Evolutionary conservation across 1,140 invertebrate species (phyloP).

Genomic region (Aethina tumida): DNA sequence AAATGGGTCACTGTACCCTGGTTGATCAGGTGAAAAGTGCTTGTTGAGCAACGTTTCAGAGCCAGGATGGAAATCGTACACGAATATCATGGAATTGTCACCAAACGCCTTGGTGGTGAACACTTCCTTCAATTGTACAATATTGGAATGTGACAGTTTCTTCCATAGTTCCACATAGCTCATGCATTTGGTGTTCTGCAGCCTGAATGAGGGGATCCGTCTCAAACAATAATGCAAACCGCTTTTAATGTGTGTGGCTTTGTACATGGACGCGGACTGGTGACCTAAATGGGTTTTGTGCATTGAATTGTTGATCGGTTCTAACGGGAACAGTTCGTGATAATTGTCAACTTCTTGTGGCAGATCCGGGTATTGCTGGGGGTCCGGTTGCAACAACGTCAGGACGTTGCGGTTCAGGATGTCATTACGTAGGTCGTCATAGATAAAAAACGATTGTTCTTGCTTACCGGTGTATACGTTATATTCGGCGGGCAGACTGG

Average conservation of each 20-base stretch:
- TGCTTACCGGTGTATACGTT: constrained; percentile 52
- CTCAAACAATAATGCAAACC: constrained; percentile 78
- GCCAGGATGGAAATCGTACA: constrained; percentile 91
- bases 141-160: constrained; percentile 84
- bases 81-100: constrained; percentile 92
- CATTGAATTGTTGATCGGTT: constrained; percentile 46
- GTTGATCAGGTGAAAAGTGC: constrained; percentile 68
- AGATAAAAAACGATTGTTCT: constrained; percentile 58
- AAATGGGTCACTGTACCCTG: constrained; percentile 73
- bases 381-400: constrained; percentile 59
- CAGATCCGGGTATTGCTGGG: constrained; percentile 51
- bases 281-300: constrained; percentile 62
- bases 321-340: constrained; percentile 77
- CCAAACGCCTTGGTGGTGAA: constrained; percentile 94
- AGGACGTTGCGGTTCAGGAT: constrained; percentile 68
- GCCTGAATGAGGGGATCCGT: constrained; percentile 74
- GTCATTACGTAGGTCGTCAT: constrained; percentile 64
- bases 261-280: constrained; percentile 73
- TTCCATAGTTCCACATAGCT: constrained; percentile 87
- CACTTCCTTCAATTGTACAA: constrained; percentile 83
- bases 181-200: constrained; percentile 77
- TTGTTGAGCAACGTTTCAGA: constrained; percentile 78
- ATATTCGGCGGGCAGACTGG: constrained; percentile 32
- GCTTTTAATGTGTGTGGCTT: constrained; percentile 81
- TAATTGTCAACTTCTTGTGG: constrained; percentile 84